These are phyloP conservation scores for Phocoena phocoena DNA, from an alignment of 2,113 vertebrate species.

Conservation along the genomic window DNA sequence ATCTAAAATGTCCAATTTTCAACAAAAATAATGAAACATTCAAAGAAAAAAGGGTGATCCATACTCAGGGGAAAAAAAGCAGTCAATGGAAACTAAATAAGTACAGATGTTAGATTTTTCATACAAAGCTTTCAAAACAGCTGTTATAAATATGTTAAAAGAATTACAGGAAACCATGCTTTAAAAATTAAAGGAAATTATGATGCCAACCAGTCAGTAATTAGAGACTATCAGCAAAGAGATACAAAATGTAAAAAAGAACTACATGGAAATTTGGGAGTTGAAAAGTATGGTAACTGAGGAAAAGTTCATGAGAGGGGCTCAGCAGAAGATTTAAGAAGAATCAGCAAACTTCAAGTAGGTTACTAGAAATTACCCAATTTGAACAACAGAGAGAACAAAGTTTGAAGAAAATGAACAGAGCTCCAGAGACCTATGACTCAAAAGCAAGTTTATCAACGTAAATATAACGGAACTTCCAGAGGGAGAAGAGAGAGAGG, in stretches of 20 bases:
- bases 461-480: not conserved
- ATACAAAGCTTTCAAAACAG: slow-evolving; percentile 29
- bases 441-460: not conserved
- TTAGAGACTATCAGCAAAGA: not conserved
- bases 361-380: not conserved
- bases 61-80: not conserved
- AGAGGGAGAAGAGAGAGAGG: not conserved
- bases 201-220: not conserved
- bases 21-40: slow-evolving; percentile 11
- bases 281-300: not conserved
- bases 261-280: not conserved
- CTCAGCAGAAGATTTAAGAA: slow-evolving; percentile 21
- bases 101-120: slow-evolving; percentile 6
- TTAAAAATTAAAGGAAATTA: slow-evolving; percentile 25
- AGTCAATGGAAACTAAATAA: slow-evolving; percentile 7
- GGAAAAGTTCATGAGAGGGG: not conserved
- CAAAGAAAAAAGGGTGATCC: not conserved
- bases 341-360: not conserved
- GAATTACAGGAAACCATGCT: not conserved
- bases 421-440: not conserved
- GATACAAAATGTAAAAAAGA: not conserved
- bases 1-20: not conserved
- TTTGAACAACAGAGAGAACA: not conserved
- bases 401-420: not conserved
- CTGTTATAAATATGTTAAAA: not conserved